Evolutionary conservation across 1,140 invertebrate species (phyloP).

Genomic region (Idris sp.): DNA sequence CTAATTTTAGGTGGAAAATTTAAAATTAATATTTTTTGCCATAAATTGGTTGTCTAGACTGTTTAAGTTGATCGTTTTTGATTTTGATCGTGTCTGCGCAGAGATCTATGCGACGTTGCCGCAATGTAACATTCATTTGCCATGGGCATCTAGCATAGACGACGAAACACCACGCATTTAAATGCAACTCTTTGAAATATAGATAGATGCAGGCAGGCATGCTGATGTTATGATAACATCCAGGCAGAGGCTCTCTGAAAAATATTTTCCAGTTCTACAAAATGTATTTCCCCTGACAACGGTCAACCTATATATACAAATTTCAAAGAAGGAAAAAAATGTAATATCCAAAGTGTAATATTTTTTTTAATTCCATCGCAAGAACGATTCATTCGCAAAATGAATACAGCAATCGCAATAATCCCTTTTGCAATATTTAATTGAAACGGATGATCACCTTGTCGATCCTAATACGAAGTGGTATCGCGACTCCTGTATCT

Average conservation of each 20-base stretch:
- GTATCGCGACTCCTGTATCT: conserved; percentile 23
- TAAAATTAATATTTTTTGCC: no score
- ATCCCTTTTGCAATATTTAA: conserved; percentile 33
- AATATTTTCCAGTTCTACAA: no score
- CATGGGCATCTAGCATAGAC: conserved; percentile 63
- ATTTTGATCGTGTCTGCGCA: no score
- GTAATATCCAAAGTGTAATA: no score
- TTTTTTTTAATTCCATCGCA: no score
- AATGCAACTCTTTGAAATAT: conserved; percentile 69
- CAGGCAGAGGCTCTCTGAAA: conserved; percentile 65
- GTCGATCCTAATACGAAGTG: conserved; percentile 45
- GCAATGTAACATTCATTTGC: conserved; percentile 62
- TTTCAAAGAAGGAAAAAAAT: no score
- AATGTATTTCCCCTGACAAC: no score
- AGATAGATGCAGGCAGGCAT: conserved; percentile 68
- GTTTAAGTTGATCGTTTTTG: no score
- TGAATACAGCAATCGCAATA: conserved; percentile 10
- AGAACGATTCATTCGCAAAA: neutral
- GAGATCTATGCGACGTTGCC: conserved; percentile 61
- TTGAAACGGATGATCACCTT: conserved; percentile 54
- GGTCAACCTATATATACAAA: no score
- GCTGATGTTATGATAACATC: conserved; percentile 69
- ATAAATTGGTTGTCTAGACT: no score
- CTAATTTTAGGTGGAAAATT: no score
- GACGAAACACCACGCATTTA: conserved; percentile 59